Conservation (phyloP, 1,140 invertebrate genomes). For the Eulimnadia texana region DNA sequence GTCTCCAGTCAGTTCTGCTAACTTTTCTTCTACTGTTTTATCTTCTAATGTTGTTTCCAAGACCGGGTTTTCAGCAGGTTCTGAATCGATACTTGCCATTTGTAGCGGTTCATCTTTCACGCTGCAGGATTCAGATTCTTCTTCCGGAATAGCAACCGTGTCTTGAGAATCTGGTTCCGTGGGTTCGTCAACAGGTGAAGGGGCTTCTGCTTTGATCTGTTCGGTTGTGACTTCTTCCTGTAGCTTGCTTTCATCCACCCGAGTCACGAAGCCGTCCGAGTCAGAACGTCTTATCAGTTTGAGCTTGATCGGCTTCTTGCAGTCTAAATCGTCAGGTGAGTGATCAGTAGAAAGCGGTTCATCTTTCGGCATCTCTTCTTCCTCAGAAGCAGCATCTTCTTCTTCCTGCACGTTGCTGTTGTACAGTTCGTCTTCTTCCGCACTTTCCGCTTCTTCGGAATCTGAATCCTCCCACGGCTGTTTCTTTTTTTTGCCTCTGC, state of each 20-base stretch:
- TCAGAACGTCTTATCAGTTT: slow-evolving; percentile 6
- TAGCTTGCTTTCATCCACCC: not conserved
- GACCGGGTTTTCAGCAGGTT: not conserved
- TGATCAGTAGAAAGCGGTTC: not conserved
- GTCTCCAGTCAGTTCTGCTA: not conserved
- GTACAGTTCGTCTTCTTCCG: slow-evolving; percentile 10
- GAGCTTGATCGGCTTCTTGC: slow-evolving; percentile 3
- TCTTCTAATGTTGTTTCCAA: too few relatives aligned
- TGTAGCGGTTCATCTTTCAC: too few relatives aligned
- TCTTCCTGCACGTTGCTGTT: not conserved
- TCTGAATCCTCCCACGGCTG: slow-evolving; percentile 13
- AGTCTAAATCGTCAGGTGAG: not conserved
- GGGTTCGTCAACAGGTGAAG: not conserved
- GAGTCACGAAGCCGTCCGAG: slow-evolving; percentile 4
- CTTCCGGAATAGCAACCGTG: not conserved
- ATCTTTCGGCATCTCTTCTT: not conserved
- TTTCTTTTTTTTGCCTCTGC: slow-evolving; percentile 10
- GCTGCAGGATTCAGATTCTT: too few relatives aligned
- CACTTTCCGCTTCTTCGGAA: slow-evolving; percentile 11
- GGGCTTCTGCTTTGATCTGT: not conserved
- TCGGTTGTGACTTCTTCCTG: not conserved
- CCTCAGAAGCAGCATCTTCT: slow-evolving; percentile 7
- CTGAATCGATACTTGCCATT: too few relatives aligned
- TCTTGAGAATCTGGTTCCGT: too few relatives aligned
- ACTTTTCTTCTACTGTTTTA: slow-evolving; percentile 2